These are phyloP conservation scores for Piaya cayana DNA, from an alignment of 2,113 vertebrate species.

Conservation along the genomic window DNA sequence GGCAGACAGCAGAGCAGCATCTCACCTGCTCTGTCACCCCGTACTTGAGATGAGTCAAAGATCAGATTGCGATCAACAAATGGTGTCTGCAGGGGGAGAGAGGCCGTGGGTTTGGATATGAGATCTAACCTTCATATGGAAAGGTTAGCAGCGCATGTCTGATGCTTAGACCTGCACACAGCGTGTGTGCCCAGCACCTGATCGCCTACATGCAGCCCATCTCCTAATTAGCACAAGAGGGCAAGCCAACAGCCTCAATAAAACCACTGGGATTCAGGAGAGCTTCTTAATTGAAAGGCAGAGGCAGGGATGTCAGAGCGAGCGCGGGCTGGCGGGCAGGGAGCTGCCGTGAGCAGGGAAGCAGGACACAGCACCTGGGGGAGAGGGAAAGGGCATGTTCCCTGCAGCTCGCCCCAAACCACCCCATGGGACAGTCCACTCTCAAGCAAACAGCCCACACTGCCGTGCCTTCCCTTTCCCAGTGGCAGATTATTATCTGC, in stretches of 20 bases:
- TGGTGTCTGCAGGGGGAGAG: not conserved
- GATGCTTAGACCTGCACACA: not conserved
- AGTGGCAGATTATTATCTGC: not conserved
- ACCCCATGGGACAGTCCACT: rapidly evolving
- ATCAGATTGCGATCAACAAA: not conserved
- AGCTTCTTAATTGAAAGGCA: not conserved
- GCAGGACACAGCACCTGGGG: rapidly evolving
- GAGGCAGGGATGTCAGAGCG: not conserved
- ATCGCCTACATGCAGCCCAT: not conserved
- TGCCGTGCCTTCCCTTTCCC: not conserved
- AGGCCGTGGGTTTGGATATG: not conserved
- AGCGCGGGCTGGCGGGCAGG: rapidly evolving
- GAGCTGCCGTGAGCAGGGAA: not conserved
- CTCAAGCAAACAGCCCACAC: not conserved
- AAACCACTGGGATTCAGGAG: not conserved
- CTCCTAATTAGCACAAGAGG: not conserved
- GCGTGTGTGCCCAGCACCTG: rapidly evolving
- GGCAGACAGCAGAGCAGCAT: not conserved
- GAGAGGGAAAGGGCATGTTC: not conserved
- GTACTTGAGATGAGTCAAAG: not conserved
- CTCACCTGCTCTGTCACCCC: not conserved
- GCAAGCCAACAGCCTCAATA: not conserved
- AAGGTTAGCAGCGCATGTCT: not conserved
- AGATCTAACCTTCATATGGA: not conserved
- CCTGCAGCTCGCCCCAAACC: not conserved